Conservation (phyloP, 2,113 vertebrate genomes). For the Gambusia holbrooki region DNA sequence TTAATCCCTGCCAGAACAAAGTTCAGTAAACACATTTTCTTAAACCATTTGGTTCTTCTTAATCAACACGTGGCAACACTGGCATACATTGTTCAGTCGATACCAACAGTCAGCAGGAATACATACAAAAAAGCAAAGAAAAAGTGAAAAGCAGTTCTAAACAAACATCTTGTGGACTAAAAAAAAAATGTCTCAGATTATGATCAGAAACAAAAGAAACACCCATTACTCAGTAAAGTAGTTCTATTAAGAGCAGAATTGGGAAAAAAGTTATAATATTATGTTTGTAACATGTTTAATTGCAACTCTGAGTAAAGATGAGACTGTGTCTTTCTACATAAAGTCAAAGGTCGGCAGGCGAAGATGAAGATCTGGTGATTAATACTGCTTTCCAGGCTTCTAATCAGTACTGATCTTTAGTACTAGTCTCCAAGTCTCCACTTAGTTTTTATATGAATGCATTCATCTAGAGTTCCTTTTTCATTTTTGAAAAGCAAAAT, state of each 20-base stretch:
- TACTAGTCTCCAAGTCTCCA: neutral
- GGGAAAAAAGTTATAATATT: neutral
- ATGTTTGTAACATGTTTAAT: neutral
- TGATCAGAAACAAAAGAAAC: neutral
- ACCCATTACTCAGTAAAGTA: neutral
- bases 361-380: neutral
- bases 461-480: neutral
- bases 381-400: too few species aligned
- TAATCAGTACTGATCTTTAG: neutral
- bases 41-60: slow-evolving; percentile 20
- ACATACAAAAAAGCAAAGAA: neutral
- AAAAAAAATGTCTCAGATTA: neutral
- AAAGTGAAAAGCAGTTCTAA: neutral
- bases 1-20: slow-evolving; percentile 21
- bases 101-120: neutral
- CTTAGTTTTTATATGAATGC: neutral
- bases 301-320: neutral
- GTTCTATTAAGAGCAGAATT: neutral
- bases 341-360: neutral
- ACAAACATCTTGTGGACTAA: neutral
- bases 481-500: neutral
- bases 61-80: slow-evolving; percentile 12
- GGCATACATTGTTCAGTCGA: neutral
- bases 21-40: slow-evolving; percentile 50
- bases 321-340: neutral